Evolutionary conservation across 1,140 invertebrate genomes (phyloP).

Genomic region (Drosophila kikkawai): DNA sequence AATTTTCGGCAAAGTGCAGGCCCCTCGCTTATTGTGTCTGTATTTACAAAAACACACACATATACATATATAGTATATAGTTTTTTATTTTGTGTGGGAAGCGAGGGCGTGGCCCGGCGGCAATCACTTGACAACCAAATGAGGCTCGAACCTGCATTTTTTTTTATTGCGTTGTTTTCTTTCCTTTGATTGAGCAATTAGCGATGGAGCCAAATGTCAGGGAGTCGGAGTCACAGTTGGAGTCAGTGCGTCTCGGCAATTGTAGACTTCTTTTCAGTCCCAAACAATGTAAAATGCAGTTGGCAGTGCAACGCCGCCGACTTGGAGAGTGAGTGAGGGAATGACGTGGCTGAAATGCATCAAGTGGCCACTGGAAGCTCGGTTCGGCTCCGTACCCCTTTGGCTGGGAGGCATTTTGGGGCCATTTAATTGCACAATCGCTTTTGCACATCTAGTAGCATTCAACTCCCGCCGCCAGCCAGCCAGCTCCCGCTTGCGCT

Average conservation of each 20-base stretch:
- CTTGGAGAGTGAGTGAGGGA: slow-evolving; percentile 34
- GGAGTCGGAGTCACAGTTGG: slow-evolving; percentile 2
- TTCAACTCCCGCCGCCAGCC: slow-evolving; percentile 26
- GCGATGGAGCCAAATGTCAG: slow-evolving; percentile 49
- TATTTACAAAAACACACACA: not conserved
- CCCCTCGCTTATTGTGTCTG: not conserved
- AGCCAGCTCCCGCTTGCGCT: slow-evolving; percentile 4
- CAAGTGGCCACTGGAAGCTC: slow-evolving; percentile 63
- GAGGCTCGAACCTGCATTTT: slow-evolving; percentile 18
- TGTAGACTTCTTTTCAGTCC: slow-evolving; percentile 39
- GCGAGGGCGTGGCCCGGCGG: slow-evolving; percentile 26
- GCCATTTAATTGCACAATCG: slow-evolving; percentile 78
- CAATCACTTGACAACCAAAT: slow-evolving; percentile 33
- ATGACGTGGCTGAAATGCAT: slow-evolving; percentile 66
- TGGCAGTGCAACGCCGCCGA: slow-evolving; percentile 7
- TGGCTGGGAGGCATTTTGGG: slow-evolving; percentile 58
- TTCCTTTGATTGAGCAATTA: slow-evolving; percentile 49
- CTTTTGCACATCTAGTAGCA: slow-evolving; percentile 56
- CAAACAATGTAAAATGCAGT: slow-evolving; percentile 28
- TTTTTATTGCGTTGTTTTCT: slow-evolving; percentile 27
- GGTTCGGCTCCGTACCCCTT: slow-evolving; percentile 31
- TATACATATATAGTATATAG: not conserved
- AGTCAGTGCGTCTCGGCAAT: slow-evolving; percentile 25
- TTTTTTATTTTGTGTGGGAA: slow-evolving; percentile 8
- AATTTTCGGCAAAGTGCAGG: slow-evolving; percentile 38